A percentile compares a stretch with the other conserved stretches of the same genome.
These are phyloP conservation scores for Spinus pinus DNA, from an alignment of 2,797 vertebrate species.

Conservation along the genomic window DNA sequence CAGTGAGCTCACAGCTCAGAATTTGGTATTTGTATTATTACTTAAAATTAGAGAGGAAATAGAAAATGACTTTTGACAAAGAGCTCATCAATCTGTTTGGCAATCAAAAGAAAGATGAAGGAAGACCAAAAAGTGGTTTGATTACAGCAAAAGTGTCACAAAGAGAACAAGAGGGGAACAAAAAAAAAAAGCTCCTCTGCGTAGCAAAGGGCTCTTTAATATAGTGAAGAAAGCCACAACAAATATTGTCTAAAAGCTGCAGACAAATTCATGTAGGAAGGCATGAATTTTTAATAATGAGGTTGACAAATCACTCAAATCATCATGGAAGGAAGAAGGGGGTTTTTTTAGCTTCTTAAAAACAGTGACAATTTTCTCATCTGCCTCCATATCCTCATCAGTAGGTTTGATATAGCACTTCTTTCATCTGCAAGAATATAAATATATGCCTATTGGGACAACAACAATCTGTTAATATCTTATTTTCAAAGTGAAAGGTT, in stretches of 20 bases:
- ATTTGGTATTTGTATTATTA: neutral
- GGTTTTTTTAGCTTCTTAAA: neutral
- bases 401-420: neutral
- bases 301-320: neutral
- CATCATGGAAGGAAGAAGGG: neutral
- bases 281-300: constrained; percentile 26
- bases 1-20: neutral
- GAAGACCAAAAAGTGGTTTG: constrained; percentile 2
- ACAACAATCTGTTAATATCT: neutral
- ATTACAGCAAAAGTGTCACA: neutral
- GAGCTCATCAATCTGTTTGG: neutral
- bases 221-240: neutral
- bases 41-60: neutral
- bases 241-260: neutral
- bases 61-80: neutral
- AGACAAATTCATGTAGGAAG: constrained; percentile 3
- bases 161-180: neutral
- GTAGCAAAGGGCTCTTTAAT: neutral
- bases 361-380: neutral
- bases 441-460: neutral
- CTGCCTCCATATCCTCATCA: neutral
- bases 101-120: constrained; percentile 1
- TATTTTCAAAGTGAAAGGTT: neutral
- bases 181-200: neutral
- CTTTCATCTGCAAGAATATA: neutral